phyloP scores from a whole-genome alignment of 2,797 vertebrate species.

The Sebastes steindachneri region DNA sequence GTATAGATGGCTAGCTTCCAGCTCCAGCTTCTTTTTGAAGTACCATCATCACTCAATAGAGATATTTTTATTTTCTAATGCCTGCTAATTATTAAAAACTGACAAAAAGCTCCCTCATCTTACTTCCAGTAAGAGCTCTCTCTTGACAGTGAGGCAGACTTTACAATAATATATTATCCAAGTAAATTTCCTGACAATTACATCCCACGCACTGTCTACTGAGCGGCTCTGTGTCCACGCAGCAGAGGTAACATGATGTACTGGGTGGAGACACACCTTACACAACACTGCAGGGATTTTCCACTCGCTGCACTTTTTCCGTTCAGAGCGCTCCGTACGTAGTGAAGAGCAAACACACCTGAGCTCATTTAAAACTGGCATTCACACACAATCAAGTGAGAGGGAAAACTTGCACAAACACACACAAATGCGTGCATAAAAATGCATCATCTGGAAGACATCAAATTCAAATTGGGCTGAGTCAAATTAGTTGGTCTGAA shows the following conservation, averaged over 20 bases:
- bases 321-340: background rate
- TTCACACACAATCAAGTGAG: background rate
- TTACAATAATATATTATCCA: background rate
- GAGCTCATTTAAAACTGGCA: background rate
- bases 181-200: background rate
- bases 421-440: background rate
- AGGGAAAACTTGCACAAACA: background rate
- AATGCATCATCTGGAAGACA: background rate
- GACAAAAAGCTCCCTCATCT: background rate
- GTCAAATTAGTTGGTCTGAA: background rate
- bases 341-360: slow-evolving; percentile 34
- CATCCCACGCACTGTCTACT: background rate
- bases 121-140: background rate
- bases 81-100: background rate
- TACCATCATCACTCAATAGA: background rate
- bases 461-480: background rate
- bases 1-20: background rate
- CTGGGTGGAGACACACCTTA: slow-evolving; percentile 48
- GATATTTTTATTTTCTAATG: background rate
- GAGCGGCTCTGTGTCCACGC: background rate
- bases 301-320: slow-evolving; percentile 45
- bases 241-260: background rate
- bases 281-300: slow-evolving; percentile 58
- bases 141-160: background rate
- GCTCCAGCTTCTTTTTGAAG: background rate